Conservation (phyloP, 1,140 invertebrate species). For the Bombus confusus region DNA sequence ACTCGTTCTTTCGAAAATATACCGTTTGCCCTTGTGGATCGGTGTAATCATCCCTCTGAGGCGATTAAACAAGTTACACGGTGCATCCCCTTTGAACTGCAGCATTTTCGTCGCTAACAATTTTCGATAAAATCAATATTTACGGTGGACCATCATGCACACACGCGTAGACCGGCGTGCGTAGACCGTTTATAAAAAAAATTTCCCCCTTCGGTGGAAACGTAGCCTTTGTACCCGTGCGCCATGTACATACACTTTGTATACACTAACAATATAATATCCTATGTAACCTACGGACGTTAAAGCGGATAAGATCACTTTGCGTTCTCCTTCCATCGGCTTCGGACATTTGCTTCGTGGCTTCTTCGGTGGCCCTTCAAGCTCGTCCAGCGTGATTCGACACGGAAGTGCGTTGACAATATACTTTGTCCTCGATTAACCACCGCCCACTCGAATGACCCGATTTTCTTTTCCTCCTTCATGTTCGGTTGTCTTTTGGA, state of each 20-base stretch:
- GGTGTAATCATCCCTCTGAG: neutral
- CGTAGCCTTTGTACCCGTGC: slow-evolving; percentile 69
- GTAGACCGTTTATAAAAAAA: slow-evolving; percentile 45
- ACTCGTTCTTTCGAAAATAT: neutral
- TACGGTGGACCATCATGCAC: slow-evolving; percentile 8
- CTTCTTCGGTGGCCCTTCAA: slow-evolving; percentile 47
- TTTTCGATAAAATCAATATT: slow-evolving; percentile 43
- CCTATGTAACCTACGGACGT: slow-evolving; percentile 74
- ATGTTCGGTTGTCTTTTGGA: neutral
- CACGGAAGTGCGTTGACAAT: neutral
- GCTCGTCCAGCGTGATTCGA: neutral
- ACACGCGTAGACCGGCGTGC: slow-evolving; percentile 20
- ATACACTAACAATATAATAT: slow-evolving; percentile 72
- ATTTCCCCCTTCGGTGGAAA: slow-evolving; percentile 64
- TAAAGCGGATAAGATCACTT: slow-evolving; percentile 79
- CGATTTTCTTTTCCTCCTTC: neutral
- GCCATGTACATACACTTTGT: slow-evolving; percentile 67
- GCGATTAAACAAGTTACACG: neutral
- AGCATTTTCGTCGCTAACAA: neutral
- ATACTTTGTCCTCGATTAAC: neutral
- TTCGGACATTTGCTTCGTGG: slow-evolving; percentile 32
- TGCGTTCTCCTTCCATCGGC: slow-evolving; percentile 62
- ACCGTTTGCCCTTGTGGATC: neutral
- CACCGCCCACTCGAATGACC: neutral
- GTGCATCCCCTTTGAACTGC: neutral